Evolutionary conservation across 2,113 vertebrate species (phyloP).

Genomic region (Phalacrocorax pelagicus): DNA sequence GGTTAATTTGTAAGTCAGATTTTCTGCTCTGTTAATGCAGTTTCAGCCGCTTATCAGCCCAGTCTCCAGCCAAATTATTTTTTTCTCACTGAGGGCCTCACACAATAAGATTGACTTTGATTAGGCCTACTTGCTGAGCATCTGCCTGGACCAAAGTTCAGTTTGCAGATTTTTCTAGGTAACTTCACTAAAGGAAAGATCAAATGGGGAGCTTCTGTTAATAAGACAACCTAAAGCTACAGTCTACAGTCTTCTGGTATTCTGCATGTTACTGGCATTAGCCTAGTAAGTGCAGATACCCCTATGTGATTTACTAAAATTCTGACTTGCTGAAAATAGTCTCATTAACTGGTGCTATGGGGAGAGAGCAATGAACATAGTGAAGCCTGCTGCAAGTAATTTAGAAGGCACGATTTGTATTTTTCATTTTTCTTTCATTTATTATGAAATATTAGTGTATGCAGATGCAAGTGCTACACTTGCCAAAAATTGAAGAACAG

Average conservation of each 20-base stretch:
- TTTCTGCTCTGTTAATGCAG: neutral
- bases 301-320: neutral
- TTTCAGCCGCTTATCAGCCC: neutral
- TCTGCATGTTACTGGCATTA: neutral
- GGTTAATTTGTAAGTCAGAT: neutral
- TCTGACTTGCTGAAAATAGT: neutral
- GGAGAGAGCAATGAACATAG: neutral
- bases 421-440: neutral
- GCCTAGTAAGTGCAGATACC: neutral
- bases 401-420: neutral
- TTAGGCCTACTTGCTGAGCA: neutral
- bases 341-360: neutral
- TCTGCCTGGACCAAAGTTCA: no score
- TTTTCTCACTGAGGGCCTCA: neutral
- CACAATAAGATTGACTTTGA: neutral
- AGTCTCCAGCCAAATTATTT: neutral
- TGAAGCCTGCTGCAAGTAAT: neutral
- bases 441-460: neutral
- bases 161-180: no score
- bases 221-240: neutral
- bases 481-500: neutral
- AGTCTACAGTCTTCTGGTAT: neutral
- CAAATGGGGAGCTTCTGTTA: neutral
- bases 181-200: no score
- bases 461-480: neutral